Base-by-base conservation (phyloP, 2,888 invertebrate genomes). In the Rotaria magnacalcarata region DNA sequence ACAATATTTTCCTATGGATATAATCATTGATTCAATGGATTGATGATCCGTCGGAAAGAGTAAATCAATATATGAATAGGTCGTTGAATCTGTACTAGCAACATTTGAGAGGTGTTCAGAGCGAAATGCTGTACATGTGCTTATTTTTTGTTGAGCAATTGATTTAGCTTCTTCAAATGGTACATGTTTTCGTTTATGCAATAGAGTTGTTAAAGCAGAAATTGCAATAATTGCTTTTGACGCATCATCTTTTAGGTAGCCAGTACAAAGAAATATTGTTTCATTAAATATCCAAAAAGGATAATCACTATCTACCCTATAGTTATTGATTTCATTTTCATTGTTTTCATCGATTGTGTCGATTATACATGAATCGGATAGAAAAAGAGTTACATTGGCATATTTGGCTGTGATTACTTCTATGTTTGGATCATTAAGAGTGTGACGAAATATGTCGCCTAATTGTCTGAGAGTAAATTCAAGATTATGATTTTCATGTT, bases 361-460 rank as follows among this genome's bases (percentile, higher is more conserved):
- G 24, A 84, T 11, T 56, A 43, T 16, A 56, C 43, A 56, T n/a
- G n/a, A 14, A 27, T 58, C 34, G 19, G 74, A 50, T 24, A 85
- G 27, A n/a, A 27, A 14, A 27, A 27, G 8, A 67, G 5, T 3
- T 27, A 67, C 5, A 11, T 11, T 27, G 27, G 67, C 34, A 85
- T 85, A 85, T 43, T 84, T 84, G 0, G 84, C 58, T 85, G 58
- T 58, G 24, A 58, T 56, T 5, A 85, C 84, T 84, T 80, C 58
- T 7, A 85, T 5, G 34, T 80, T 24, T 7, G 54, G 10, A 5
- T 80, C 41, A n/a, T 74, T 74, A 14, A 80, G 54, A 16, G 84
- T 58, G 16, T 58, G 27, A 14, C 84, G 54, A 84, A 85, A 85
- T 41, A 47, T 43, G 24, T 85, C 21, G 24, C 24, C 84, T 56